Percentiles rank a stretch among this genome's conserved stretches.
Conservation (phyloP, 2,797 vertebrate genomes). For the Propithecus deckenii region DNA sequence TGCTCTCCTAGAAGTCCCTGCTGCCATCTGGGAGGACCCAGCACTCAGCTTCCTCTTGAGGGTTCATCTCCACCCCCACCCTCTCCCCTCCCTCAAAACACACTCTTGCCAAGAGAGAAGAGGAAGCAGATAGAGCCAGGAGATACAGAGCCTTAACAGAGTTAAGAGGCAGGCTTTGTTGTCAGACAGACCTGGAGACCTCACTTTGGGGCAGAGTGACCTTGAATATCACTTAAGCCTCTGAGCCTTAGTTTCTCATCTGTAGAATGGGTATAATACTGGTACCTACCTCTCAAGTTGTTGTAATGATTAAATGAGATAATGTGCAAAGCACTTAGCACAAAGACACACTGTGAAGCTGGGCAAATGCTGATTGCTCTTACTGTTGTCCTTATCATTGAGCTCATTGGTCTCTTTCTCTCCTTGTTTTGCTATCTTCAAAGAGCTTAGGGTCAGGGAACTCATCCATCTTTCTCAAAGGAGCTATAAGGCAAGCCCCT, state of each 20-base stretch:
- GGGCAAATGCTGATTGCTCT: background rate
- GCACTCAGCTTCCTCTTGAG: background rate
- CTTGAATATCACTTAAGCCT: background rate
- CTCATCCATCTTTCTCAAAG: background rate
- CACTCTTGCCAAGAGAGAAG: background rate
- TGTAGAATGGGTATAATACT: constrained; percentile 24
- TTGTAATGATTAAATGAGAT: background rate
- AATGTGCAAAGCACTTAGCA: background rate
- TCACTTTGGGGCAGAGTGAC: background rate
- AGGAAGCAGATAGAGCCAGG: background rate
- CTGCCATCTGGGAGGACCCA: background rate
- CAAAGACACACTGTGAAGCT: background rate
- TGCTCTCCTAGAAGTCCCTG: background rate
- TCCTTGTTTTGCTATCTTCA: background rate
- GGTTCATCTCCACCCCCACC: background rate
- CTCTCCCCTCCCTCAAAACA: background rate
- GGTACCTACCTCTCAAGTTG: background rate
- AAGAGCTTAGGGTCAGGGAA: background rate
- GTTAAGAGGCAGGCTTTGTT: background rate
- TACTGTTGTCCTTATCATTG: background rate
- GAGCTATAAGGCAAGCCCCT: background rate
- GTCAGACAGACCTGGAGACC: background rate
- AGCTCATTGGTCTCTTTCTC: background rate
- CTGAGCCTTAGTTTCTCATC: background rate
- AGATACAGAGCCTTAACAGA: background rate